Conservation (phyloP, 2,888 invertebrate species). For the Harpalus rubripes region DNA sequence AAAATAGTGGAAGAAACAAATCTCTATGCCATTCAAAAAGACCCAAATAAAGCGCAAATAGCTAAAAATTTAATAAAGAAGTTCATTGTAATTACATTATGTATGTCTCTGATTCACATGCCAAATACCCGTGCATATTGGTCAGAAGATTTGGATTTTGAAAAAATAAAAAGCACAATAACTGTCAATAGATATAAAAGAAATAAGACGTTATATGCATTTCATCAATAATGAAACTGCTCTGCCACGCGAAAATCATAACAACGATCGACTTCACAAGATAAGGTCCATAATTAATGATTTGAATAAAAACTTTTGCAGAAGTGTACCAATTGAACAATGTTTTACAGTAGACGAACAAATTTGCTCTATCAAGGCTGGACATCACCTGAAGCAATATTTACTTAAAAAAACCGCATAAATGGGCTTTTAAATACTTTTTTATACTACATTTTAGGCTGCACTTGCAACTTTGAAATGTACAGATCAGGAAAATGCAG, state of each 20-base stretch:
- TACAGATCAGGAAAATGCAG: slow-evolving; percentile 68
- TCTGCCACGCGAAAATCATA: slow-evolving; percentile 62
- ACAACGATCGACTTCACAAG: too few species aligned
- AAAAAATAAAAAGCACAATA: background rate
- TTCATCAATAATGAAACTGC: slow-evolving; percentile 70
- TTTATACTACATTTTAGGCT: slow-evolving; percentile 69
- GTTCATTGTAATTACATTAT: too few species aligned
- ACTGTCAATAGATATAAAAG: slow-evolving; percentile 12
- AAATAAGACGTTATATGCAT: slow-evolving; percentile 71
- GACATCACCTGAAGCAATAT: slow-evolving; percentile 72
- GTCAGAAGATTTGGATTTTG: background rate
- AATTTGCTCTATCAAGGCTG: slow-evolving; percentile 73
- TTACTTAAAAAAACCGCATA: slow-evolving; percentile 72
- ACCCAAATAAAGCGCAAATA: background rate
- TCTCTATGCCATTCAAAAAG: background rate
- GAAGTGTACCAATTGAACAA: slow-evolving; percentile 69
- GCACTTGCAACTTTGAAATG: slow-evolving; percentile 71
- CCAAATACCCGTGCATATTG: background rate
- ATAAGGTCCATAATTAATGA: too few species aligned
- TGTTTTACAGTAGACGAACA: slow-evolving; percentile 72
- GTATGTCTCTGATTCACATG: slow-evolving; percentile 5
- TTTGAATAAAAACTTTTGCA: too few species aligned
- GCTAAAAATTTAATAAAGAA: background rate
- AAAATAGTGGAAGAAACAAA: slow-evolving; percentile 14
- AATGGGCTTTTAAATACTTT: slow-evolving; percentile 73